Base-by-base conservation (phyloP, 2,797 vertebrate species). In the Melopsittacus undulatus region DNA sequence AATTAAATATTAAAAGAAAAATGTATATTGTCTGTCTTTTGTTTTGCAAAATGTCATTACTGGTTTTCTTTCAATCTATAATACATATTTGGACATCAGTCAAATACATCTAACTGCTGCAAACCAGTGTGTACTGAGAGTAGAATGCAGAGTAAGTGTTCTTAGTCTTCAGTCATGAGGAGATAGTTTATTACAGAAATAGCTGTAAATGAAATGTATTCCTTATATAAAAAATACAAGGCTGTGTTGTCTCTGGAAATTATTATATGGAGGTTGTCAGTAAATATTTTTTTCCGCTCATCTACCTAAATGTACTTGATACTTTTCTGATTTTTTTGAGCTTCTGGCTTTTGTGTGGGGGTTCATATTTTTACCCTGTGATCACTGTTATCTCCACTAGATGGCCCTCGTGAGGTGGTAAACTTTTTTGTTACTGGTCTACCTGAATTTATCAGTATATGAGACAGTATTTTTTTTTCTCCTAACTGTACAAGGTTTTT, bases 351-450 rank as follows among this genome's bases (percentile, higher is more conserved):
- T 43, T 51, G 34, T 9, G 22, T n/a, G 36, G 26, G 7, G 27
- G 4, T 0, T 72, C 38, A 10, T 36, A 24, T 68, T 80, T 40
- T 34, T 30, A 59, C 73, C 26, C 38, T 94, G 92, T 84, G 83
- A 21, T 97, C 77, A 16, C 81, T 52, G 34, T 10, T 9, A 4
- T 75, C 45, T 92, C 97, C 97, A 96, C 95, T 95, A 97, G 98
- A 76, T 97, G 97, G 97, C 93, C 85, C 80, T 95, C 83, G 7
- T 72, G 90, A 91, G 73, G 49, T 43, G 36, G 18, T 43, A 18
- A 64, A 56, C 34, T 30, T 18, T 17, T 45, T 49, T 79, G 43
- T 66, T n/a, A 45, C 32, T 26, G 48, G 0, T 67, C 14, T 11
- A 21, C 24, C 4, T 8, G 26, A 78, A 45, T 87, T 79, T 27